A percentile compares a stretch with the other conserved stretches of the same genome.
These are phyloP conservation scores for Lophotis ruficrista DNA, from an alignment of 2,113 vertebrate genomes.

Conservation along the genomic window DNA sequence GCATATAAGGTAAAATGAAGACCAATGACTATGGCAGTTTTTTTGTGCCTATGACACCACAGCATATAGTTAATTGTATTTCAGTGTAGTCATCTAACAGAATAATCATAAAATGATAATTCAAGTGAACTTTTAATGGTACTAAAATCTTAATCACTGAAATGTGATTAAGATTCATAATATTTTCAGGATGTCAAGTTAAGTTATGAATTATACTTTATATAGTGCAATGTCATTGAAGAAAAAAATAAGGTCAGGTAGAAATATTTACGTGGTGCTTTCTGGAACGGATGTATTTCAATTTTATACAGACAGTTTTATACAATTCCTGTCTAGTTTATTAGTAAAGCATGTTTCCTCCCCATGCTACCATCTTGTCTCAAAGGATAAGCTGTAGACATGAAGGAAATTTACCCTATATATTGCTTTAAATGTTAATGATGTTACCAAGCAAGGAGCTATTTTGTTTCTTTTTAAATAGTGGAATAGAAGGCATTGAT, in stretches of 20 bases:
- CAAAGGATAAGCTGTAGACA: not conserved
- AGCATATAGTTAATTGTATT: not conserved
- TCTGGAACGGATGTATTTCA: not conserved
- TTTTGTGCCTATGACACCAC: not conserved
- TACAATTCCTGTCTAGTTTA: not conserved
- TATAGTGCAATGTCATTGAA: not conserved
- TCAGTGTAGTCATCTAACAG: not conserved
- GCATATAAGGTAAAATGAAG: not conserved
- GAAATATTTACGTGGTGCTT: not conserved
- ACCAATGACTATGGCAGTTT: too few species aligned
- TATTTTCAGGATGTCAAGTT: not conserved
- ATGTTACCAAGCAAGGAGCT: not conserved
- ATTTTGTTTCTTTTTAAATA: too few species aligned
- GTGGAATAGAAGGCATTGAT: not conserved
- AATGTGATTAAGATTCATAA: not conserved
- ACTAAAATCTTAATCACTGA: too few species aligned
- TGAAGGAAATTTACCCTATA: not conserved
- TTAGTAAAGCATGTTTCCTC: not conserved
- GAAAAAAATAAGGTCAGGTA: not conserved
- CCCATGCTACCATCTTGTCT: not conserved
- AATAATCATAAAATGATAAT: not conserved
- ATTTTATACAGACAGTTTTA: not conserved
- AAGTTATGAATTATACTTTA: not conserved
- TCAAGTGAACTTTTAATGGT: not conserved
- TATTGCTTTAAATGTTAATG: not conserved